Conservation (phyloP, 2,113 vertebrate species). For the Myiagra hebetior region DNA sequence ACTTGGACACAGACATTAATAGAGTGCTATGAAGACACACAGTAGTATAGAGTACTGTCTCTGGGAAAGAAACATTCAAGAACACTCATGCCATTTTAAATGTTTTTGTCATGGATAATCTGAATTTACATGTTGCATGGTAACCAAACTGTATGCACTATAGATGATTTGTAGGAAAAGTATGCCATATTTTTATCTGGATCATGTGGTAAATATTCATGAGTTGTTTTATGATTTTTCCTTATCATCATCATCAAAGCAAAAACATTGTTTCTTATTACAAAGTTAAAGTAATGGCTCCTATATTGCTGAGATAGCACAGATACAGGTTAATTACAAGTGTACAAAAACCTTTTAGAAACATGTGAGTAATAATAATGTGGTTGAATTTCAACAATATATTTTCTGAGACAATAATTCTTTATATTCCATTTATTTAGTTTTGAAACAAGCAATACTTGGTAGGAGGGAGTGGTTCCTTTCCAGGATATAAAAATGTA, state of each 20-base stretch:
- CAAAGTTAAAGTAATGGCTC: background rate
- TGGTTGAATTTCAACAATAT: background rate
- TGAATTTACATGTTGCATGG: background rate
- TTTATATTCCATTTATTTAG: background rate
- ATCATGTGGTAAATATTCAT: conserved; percentile 8
- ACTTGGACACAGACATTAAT: background rate
- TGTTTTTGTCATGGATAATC: conserved; percentile 5
- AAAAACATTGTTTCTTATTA: background rate
- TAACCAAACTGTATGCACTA: background rate
- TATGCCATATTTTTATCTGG: background rate
- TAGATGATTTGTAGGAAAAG: background rate
- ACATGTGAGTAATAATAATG: background rate
- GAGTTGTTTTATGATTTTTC: background rate
- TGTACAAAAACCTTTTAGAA: background rate
- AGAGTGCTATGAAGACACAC: background rate
- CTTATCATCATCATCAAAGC: background rate
- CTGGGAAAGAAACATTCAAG: background rate
- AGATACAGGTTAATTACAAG: background rate
- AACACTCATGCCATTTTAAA: conserved; percentile 44
- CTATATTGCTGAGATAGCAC: background rate
- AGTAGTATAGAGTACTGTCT: background rate
- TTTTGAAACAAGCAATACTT: background rate
- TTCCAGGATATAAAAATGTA: background rate
- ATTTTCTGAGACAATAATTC: background rate
- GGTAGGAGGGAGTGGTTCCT: background rate